Base-by-base conservation (phyloP, 2,797 vertebrate species). In the Mormyrops attenuatus region DNA sequence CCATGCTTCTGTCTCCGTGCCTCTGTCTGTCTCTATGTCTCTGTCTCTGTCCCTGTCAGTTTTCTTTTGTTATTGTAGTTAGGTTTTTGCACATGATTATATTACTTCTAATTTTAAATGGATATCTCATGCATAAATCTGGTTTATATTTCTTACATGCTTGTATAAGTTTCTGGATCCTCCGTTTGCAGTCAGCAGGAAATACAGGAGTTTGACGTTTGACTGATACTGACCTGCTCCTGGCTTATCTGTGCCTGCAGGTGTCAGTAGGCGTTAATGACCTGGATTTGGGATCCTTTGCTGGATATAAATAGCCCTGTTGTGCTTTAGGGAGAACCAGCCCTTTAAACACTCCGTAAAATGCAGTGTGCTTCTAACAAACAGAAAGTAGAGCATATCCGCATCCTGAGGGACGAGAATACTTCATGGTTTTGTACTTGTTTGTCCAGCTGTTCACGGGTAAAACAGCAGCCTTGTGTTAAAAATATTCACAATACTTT, bases 291-390 rank as follows among this genome's bases (percentile, higher is more conserved):
- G 30, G 92, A 85, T 82, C 90, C 49, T 89, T 92, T 84, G 91
- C 90, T 90, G 87, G 55, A 90, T 93, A 93, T 91, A 89, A 92
- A 92, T 93, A 94, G 86, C 82, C 84, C 89, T 91, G 89, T 91
- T 93, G 91, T 85, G 87, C 91, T 90, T n/a, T 87, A 13, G 6
- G 20, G 30, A 38, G 52, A 30, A 87, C 26, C 34, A 9, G 52
- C 34, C 47, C 34, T 60, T 60, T 2, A 57, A 15, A 55, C 22
- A 5, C 85, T 26, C 2, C 9, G 13, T 85, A 85, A 85, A 82
- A 41, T 13, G 17, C 22, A 20, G 55, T 55, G 4, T 87, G 26
- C 49, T 77, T 77, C 34, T 77, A 77, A 34, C 34, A 41, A 20
- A 41, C 30, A 38, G 26, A 38, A 34, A 77, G 69, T 20, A 41